Conservation (phyloP, 2,888 invertebrate genomes). For the Drosophila mimetica region DNA sequence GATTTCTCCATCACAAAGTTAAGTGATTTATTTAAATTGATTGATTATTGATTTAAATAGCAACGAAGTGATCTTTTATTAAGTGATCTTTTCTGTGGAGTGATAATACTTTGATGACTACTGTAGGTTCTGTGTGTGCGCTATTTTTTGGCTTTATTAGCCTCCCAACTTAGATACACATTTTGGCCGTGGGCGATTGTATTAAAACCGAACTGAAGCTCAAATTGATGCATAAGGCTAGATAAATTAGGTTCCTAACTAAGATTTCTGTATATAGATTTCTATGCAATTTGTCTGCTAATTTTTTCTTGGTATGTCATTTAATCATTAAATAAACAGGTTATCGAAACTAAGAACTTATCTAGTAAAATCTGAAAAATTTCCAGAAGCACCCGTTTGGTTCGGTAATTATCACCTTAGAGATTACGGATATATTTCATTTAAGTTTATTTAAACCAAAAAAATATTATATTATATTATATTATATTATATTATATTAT, state of each 20-base stretch:
- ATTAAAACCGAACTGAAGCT: neutral
- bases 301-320: neutral
- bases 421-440: neutral
- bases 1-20: neutral
- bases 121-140: neutral
- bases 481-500: too few species aligned
- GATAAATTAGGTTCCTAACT: neutral
- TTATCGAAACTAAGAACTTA: neutral
- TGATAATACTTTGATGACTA: neutral
- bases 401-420: neutral
- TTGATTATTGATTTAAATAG: neutral
- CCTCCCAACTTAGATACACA: neutral
- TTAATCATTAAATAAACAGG: neutral
- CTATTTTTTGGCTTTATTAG: neutral
- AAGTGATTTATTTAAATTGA: neutral
- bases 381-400: neutral
- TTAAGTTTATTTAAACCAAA: too few species aligned
- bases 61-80: too few species aligned
- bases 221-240: neutral
- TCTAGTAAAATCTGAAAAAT: neutral
- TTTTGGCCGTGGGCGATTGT: slow-evolving; percentile 5
- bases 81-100: neutral
- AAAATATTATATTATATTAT: too few species aligned
- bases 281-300: neutral
- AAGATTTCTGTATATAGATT: neutral